Conservation (phyloP, 2,797 vertebrate genomes). For the Ciconia nigra region DNA sequence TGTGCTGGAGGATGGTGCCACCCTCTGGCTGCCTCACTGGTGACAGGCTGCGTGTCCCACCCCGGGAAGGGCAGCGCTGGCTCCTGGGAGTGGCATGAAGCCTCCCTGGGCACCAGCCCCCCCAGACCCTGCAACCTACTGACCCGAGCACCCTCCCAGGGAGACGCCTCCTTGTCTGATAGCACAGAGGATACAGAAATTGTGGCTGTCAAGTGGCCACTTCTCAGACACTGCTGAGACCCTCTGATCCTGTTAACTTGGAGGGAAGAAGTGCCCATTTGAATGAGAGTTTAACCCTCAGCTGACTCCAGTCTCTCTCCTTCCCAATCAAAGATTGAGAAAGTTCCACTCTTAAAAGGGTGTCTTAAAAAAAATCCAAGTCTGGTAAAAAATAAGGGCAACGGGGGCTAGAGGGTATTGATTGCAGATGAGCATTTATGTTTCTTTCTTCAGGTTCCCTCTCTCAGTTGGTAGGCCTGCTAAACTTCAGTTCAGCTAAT, state of each 20-base stretch:
- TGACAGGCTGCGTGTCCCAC: neutral
- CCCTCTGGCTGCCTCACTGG: neutral
- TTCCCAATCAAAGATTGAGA: neutral
- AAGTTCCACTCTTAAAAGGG: neutral
- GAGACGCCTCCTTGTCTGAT: neutral
- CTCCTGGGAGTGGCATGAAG: neutral
- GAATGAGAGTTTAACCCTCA: neutral
- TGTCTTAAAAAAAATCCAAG: neutral
- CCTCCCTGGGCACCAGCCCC: neutral
- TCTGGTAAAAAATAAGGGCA: neutral
- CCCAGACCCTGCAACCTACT: neutral
- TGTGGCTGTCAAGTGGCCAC: neutral
- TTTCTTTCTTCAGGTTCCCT: neutral
- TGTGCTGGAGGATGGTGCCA: neutral
- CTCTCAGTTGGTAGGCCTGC: neutral
- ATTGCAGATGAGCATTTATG: neutral
- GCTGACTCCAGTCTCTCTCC: too few relatives aligned
- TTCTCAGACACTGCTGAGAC: neutral
- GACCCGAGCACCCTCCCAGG: neutral
- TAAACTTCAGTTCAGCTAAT: too few relatives aligned
- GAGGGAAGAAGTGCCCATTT: too few relatives aligned
- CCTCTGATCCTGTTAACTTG: neutral
- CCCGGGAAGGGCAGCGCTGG: neutral
- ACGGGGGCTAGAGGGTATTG: neutral
- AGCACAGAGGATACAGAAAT: neutral